Conservation (phyloP, 2,888 invertebrate species). For the Phengaris arion region DNA sequence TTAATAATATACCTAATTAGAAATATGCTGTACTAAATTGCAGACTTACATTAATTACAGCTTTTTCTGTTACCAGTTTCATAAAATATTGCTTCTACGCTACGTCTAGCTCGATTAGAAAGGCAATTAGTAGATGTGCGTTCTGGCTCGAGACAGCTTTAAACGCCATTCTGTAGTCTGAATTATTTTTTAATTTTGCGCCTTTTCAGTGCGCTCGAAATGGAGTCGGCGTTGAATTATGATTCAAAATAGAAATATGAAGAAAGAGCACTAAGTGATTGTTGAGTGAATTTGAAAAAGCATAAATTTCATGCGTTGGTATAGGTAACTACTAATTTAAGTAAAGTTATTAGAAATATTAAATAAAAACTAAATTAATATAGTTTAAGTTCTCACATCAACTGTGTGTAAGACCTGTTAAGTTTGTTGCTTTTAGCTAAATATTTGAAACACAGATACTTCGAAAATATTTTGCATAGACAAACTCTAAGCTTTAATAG, state of each 20-base stretch:
- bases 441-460: background rate
- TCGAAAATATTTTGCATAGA: background rate
- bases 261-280: background rate
- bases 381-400: slow-evolving; percentile 7
- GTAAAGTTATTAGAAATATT: background rate
- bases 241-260: slow-evolving; percentile 12
- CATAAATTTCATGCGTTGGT: background rate
- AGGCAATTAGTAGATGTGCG: slow-evolving; percentile 9
- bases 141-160: slow-evolving; percentile 21
- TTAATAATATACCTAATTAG: background rate
- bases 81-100: slow-evolving; percentile 15
- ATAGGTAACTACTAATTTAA: background rate
- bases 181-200: slow-evolving; percentile 8
- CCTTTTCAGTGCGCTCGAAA: slow-evolving; percentile 1
- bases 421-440: background rate
- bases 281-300: slow-evolving; percentile 4
- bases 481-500: background rate
- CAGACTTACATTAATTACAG: background rate
- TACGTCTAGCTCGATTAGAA: slow-evolving; percentile 18
- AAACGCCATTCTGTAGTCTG: slow-evolving; percentile 21
- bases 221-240: background rate
- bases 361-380: background rate
- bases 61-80: slow-evolving; percentile 9
- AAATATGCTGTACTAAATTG: background rate
- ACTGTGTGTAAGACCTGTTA: slow-evolving; percentile 20